Evolutionary conservation across 2,113 vertebrate species (phyloP).

Genomic region (Colius striatus): DNA sequence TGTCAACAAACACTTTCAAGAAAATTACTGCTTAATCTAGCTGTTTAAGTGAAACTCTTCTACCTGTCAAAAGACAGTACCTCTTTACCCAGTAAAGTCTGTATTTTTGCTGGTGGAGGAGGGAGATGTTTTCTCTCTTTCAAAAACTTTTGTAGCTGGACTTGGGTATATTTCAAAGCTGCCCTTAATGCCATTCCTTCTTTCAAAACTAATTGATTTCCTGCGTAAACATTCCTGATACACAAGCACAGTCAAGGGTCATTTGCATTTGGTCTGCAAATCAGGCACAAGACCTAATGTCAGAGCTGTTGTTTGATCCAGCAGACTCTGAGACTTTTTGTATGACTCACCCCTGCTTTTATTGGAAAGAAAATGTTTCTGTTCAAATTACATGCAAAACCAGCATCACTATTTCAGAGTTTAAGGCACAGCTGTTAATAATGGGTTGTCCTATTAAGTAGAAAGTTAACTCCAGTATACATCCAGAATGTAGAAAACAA

Average conservation of each 20-base stretch:
- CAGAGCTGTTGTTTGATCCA: neutral
- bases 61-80: neutral
- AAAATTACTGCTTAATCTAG: neutral
- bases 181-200: neutral
- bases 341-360: neutral
- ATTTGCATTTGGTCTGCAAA: neutral
- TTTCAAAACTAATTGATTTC: slow-evolving; percentile 1
- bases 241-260: slow-evolving; percentile 11
- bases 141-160: neutral
- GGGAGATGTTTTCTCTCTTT: neutral
- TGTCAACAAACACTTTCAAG: neutral
- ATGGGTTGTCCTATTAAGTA: neutral
- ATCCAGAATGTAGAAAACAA: neutral
- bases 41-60: neutral
- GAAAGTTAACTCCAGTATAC: neutral
- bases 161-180: neutral
- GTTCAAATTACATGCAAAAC: neutral
- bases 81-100: neutral
- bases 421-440: neutral
- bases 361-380: neutral
- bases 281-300: neutral
- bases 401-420: neutral
- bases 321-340: neutral
- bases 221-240: slow-evolving; percentile 12
- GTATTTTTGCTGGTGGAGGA: neutral